Evolutionary conservation across 2,797 vertebrate genomes (phyloP), one percentile per base, ranked within the genome.

Genomic region (Streptopelia turtur): DNA sequence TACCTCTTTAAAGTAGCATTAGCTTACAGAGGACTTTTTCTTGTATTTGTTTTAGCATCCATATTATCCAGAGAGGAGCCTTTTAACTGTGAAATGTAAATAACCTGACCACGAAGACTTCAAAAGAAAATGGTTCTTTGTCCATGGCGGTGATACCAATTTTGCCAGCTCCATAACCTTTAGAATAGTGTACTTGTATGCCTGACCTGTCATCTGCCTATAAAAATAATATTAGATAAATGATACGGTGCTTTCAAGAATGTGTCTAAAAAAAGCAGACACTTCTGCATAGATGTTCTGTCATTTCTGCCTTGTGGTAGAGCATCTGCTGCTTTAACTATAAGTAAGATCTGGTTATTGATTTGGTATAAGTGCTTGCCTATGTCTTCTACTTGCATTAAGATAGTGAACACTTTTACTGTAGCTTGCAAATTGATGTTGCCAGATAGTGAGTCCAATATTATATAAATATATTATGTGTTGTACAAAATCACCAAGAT

Each of bases 91-190:
- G 92, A 95, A 83, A 91, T 91, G 92, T 95, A 94, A 97, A 95
- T 92, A 96, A 88, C 87, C 65, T 94, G 95, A 69, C 83, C 94
- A 31, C 5, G 45, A 75, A 79, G 57, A 94, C 97, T 97, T 98
- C 96, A 98, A 96, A 98, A 93, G 80, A 88, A 96, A 74, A 63
- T 25, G 47, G 78, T 93, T 97, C 83, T 87, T 93, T 83, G 87
- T 93, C 91, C 59, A 17, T 90, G 93, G 68, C 83, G 95, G 63
- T 56, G 68, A 96, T 90, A 89, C 72, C 82, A 52, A 50, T 93
- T 96, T 95, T 97, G 94, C 94, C 90, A 96, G 69, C 81, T 94
- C 90, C 2, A 12, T 98, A 95, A 97, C 97, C 97, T 98, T 97
- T 96, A 80, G 83, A 87, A 87, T 70, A 91, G 83, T 81, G 81